A percentile compares a stretch with the other conserved stretches of the same genome.
These are phyloP conservation scores for Pycnonotus jocosus DNA, from an alignment of 2,113 vertebrate species.

Conservation along the genomic window DNA sequence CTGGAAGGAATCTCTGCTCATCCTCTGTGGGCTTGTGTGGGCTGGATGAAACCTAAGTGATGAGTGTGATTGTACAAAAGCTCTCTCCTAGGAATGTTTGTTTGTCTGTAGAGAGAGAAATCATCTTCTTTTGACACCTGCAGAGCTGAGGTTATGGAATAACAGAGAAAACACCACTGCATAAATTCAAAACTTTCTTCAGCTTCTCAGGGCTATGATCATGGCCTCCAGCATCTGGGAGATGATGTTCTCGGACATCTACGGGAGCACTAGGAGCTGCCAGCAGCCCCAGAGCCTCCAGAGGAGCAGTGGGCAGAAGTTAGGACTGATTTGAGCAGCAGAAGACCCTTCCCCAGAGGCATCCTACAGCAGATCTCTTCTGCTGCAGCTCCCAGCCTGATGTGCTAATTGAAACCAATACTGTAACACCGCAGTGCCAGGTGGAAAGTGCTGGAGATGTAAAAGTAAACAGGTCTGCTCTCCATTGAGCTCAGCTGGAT, in stretches of 20 bases:
- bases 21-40: not conserved
- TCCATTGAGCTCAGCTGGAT: fast-evolving
- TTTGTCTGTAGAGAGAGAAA: not conserved
- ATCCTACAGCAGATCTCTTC: not conserved
- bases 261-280: fast-evolving
- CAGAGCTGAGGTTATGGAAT: not conserved
- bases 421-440: fast-evolving
- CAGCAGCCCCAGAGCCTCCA: not conserved
- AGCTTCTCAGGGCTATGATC: not conserved
- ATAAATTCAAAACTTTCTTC: not conserved
- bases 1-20: not conserved
- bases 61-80: not conserved
- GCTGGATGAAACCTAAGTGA: not conserved
- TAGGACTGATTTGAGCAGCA: not conserved
- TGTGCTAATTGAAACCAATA: not conserved
- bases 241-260: not conserved
- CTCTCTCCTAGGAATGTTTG: not conserved
- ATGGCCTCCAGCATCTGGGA: not conserved
- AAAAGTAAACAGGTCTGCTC: not conserved
- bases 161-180: not conserved
- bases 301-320: not conserved
- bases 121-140: not conserved
- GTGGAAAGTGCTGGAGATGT: not conserved
- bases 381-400: not conserved
- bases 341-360: not conserved